These are phyloP conservation scores for Nephrocerus scutellatus DNA, from an alignment of 2,888 invertebrate genomes.

Conservation along the genomic window DNA sequence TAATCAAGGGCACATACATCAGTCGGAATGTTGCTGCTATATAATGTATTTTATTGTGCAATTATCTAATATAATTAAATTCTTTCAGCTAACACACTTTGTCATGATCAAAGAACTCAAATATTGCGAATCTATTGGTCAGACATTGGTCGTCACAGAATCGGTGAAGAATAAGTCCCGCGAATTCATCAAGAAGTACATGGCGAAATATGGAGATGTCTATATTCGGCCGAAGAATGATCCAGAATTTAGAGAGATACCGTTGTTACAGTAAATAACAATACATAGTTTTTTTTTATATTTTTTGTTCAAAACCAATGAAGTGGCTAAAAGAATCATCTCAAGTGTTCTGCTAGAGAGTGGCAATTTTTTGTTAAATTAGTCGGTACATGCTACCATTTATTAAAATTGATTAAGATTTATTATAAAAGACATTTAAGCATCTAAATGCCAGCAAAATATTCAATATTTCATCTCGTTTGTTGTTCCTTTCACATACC, in stretches of 20 bases:
- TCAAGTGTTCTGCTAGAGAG: background rate
- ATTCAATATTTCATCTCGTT: too few species aligned
- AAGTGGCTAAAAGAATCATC: background rate
- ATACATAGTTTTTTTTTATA: background rate
- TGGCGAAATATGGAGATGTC: slow-evolving; percentile 84
- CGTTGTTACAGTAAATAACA: slow-evolving; percentile 23
- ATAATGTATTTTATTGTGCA: background rate
- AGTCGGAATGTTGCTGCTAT: background rate
- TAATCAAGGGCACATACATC: background rate
- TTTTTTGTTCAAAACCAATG: slow-evolving; percentile 1
- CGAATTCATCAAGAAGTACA: slow-evolving; percentile 92
- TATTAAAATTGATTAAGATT: too few species aligned
- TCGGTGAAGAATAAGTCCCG: slow-evolving; percentile 86
- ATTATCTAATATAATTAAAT: slow-evolving; percentile 10
- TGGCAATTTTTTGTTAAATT: background rate
- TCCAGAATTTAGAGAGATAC: slow-evolving; percentile 37
- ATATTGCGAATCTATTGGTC: slow-evolving; percentile 64
- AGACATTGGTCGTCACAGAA: slow-evolving; percentile 39
- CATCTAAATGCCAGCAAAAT: too few species aligned
- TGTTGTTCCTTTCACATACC: too few species aligned
- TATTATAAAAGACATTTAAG: too few species aligned
- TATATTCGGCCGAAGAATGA: slow-evolving; percentile 34
- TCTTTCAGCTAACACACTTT: slow-evolving; percentile 80
- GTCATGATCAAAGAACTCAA: slow-evolving; percentile 93
- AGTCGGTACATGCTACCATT: too few species aligned